Percentiles rank a stretch among this genome's conserved stretches.
phyloP scores from a whole-genome alignment of 64 coral and sea anemone genomes.

The Stichodactyla helianthus region DNA sequence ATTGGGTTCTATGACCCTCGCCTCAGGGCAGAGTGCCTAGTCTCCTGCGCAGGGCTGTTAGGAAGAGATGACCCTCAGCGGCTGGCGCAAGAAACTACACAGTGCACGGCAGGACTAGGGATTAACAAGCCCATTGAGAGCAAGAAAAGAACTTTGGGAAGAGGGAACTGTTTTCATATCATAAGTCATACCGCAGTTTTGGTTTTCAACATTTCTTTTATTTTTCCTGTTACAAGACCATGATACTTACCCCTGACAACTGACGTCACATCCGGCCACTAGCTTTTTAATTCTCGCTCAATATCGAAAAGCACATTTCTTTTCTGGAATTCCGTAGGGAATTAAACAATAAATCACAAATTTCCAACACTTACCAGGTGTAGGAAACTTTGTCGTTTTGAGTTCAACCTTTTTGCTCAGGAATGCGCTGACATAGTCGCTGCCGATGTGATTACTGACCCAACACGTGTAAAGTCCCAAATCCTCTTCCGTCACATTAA shows the following conservation, averaged over 20 bases:
- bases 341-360: neutral
- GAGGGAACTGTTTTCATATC: no score
- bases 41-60: no score
- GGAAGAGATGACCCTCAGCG: no score
- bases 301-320: neutral
- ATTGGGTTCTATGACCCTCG: no score
- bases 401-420: slow-evolving; percentile 40
- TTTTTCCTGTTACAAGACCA: neutral
- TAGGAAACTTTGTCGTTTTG: neutral
- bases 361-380: slow-evolving; percentile 28
- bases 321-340: neutral
- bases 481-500: slow-evolving; percentile 79
- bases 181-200: no score
- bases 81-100: no score
- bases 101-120: no score
- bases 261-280: neutral
- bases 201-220: no score
- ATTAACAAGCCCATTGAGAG: no score
- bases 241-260: neutral
- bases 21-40: no score
- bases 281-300: no score
- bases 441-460: slow-evolving; percentile 85
- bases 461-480: slow-evolving; percentile 86
- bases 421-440: slow-evolving; percentile 59
- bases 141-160: no score